These are phyloP conservation scores for Mus spretus DNA, from an alignment of 2,797 vertebrate species.

Conservation along the genomic window DNA sequence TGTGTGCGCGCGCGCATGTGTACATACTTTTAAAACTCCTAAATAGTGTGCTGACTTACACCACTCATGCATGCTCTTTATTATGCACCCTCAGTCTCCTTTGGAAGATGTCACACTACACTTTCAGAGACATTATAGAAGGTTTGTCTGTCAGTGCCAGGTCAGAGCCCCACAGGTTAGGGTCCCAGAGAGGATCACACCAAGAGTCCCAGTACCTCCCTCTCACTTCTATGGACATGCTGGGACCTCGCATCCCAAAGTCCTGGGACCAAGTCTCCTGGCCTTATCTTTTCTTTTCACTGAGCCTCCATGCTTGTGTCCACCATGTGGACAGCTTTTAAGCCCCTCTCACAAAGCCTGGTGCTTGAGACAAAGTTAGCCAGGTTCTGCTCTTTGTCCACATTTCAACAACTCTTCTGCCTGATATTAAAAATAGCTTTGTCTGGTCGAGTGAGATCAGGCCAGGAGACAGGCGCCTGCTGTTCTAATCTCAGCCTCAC, in stretches of 20 bases:
- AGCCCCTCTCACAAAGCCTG: conserved; percentile 68
- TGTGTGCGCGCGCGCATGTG: too few species aligned
- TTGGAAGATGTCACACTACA: not conserved
- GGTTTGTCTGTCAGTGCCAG: not conserved
- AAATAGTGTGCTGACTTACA: not conserved
- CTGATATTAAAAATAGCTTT: conserved; percentile 83
- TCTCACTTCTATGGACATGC: not conserved
- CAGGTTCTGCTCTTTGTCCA: conserved; percentile 74
- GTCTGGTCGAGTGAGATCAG: conserved; percentile 73
- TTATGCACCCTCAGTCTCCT: not conserved
- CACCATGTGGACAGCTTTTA: conserved; percentile 58
- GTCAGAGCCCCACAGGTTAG: not conserved
- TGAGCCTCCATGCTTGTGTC: conserved; percentile 47
- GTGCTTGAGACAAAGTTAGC: conserved; percentile 70
- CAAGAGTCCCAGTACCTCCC: not conserved
- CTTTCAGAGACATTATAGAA: not conserved
- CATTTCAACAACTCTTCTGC: conserved; percentile 74
- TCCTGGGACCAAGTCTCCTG: conserved; percentile 73
- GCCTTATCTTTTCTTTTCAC: conserved; percentile 65
- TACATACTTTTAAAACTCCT: not conserved
- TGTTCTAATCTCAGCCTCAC: conserved; percentile 79
- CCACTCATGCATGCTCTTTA: not conserved
- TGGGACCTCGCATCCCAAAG: conserved; percentile 29
- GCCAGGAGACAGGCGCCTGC: conserved; percentile 79
- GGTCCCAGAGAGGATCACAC: not conserved